Base-by-base conservation (phyloP, 2,797 vertebrate species). In the Euthynnus affinis region DNA sequence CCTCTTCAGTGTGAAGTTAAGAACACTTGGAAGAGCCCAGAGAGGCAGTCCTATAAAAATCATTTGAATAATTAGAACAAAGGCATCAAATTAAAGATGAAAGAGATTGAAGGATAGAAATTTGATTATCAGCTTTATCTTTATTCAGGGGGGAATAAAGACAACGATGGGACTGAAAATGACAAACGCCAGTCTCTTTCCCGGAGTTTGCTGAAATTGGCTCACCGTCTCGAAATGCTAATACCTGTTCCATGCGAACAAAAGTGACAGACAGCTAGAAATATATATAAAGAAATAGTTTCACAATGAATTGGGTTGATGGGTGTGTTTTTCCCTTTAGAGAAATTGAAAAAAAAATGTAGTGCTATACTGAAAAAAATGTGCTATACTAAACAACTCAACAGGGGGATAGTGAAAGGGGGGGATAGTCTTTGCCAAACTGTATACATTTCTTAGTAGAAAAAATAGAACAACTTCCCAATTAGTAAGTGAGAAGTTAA, bases 1-100 rank as follows among this genome's bases (percentile, higher is more conserved):
- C 72, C 62, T 71, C 74, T 67, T 77, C 51, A 25, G 44, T 69
- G 69, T 40, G 61, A 76, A 73, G 80, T 78, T 80, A 72, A 80
- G 79, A 73, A 44, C 63, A 76, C 46, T 0, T 14, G 70, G 18
- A 49, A 20, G 20, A 25, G 58, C 66, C 60, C 55, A 48, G 23
- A 80, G 71, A 70, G 66, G 59, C 6, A 29, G 37, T 56, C 13
- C 55, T 73, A 25, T 49, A 63, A 78, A 78, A 79, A 74, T 80
- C 56, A 17, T 71, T 44, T 52, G 46, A 78, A 78, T 83, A 75
- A 52, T 32, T 57, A 68, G 27, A 82, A 49, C 25, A 70, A 12
- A 59, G 42, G 37, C n/a, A 15, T 37, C 20, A 34, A 67, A 55
- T 22, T 12, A 23, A 60, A 32, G 71, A 14, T 17, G 18, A 32